Evolutionary conservation across 2,888 invertebrate genomes (phyloP), one percentile per base, ranked within the genome.

Genomic region (Drepana falcataria): DNA sequence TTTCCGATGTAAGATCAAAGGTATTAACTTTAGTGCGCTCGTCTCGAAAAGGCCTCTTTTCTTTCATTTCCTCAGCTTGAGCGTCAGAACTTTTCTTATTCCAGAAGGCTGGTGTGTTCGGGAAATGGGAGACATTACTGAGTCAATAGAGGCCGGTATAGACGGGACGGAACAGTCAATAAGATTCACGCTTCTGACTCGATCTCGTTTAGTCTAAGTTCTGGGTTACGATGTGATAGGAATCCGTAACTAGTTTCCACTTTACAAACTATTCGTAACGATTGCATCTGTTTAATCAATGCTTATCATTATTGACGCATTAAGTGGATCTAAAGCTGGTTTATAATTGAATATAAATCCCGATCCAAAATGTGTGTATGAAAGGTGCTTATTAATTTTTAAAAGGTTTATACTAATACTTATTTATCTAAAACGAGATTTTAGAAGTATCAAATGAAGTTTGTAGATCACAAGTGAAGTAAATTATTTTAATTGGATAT

Each of bases 111-210:
- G 81, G 80, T 79, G 65, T 69, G 77, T 85, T 86, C 81, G 82
- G 85, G 87, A 88, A 89, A 88, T 87, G 85, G 85, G 83, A 77
- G 83, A 86, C 85, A 87, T 89, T 88, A 89, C 83, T 61, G 82
- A 87, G 85, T 87, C 87, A 87, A 88, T 87, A 85, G 87, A 81
- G 76, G 79, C 73, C 73, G 77, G 79, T 77, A 77, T 77, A 77
- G 80, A 75, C 81, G 81, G 9, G 79, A 81, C 73, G 75, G 80
- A 78, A 80, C 82, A 83, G 81, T 83, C 85, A 83, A 85, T 85
- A 82, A 81, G 84, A 78, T 73, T 75, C 79, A 72, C 74, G 80
- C 79, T 82, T 81, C 79, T 77, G 79, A 80, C 75, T 69, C 75
- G 71, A 70, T 79, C 83, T 77, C 78, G 77, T 83, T 80, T 77